Evolutionary conservation across 2,113 vertebrate genomes (phyloP).

Genomic region (Motacilla tschutschensis): DNA sequence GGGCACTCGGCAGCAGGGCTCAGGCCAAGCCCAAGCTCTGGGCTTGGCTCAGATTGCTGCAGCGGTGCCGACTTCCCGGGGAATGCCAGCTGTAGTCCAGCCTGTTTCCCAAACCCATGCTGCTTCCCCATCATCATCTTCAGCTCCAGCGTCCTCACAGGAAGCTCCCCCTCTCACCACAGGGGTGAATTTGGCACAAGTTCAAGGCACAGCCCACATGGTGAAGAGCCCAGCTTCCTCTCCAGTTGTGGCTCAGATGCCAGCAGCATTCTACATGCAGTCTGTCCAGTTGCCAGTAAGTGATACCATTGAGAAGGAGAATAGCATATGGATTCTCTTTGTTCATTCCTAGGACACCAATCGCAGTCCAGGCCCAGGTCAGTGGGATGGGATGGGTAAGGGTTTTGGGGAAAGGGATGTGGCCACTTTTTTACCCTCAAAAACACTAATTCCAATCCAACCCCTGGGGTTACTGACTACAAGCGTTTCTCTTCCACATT

Average conservation of each 20-base stretch:
- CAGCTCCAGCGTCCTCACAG: slow-evolving; percentile 59
- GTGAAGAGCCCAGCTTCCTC: slow-evolving; percentile 72
- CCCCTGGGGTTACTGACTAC: background rate
- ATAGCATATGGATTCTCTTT: slow-evolving; percentile 38
- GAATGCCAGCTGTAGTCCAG: slow-evolving; percentile 73
- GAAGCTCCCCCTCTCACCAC: slow-evolving; percentile 64
- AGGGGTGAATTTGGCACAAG: slow-evolving; percentile 71
- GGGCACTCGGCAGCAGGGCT: slow-evolving; percentile 86
- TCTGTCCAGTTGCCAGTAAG: slow-evolving; percentile 78
- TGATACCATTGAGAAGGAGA: slow-evolving; percentile 31
- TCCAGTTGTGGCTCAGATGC: slow-evolving; percentile 73
- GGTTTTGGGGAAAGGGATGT: slow-evolving; percentile 10
- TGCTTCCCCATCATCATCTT: slow-evolving; percentile 66
- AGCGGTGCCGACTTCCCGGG: slow-evolving; percentile 62
- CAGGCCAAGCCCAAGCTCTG: slow-evolving; percentile 84
- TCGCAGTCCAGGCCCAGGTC: slow-evolving; percentile 23
- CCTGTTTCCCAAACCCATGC: slow-evolving; percentile 63
- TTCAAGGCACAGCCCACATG: slow-evolving; percentile 74
- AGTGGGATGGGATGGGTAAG: slow-evolving; percentile 31
- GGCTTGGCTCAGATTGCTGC: slow-evolving; percentile 83
- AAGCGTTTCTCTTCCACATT: background rate
- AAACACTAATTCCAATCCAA: background rate
- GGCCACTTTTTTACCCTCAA: background rate
- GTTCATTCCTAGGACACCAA: slow-evolving; percentile 44
- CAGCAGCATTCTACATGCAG: slow-evolving; percentile 78